Conservation (phyloP, 2,888 invertebrate genomes). For the Rhagium mordax region DNA sequence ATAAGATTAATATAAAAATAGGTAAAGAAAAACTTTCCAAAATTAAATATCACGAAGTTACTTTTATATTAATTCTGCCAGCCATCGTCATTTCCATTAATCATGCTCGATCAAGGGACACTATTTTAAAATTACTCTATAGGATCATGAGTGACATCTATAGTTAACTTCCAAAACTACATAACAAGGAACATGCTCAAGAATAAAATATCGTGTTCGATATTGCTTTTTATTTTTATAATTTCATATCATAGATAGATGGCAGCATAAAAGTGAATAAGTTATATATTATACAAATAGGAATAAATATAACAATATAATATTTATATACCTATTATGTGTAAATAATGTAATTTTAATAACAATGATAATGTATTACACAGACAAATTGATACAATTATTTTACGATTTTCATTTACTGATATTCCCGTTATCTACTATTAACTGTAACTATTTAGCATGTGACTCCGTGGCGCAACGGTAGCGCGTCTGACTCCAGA, state of each 20-base stretch:
- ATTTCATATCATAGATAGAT: not conserved
- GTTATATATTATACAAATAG: not conserved
- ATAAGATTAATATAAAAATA: too few species aligned
- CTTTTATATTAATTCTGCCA: too few species aligned
- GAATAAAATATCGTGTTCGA: not conserved
- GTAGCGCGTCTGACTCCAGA: constrained; percentile 99
- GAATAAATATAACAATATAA: not conserved
- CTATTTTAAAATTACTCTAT: not conserved
- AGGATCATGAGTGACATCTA: not conserved
- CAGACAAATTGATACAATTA: too few species aligned
- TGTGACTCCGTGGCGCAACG: constrained; percentile 94
- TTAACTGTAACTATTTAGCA: not conserved
- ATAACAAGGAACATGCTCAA: not conserved
- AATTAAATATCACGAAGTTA: too few species aligned
- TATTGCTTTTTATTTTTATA: not conserved
- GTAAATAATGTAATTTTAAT: not conserved
- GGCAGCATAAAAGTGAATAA: not conserved
- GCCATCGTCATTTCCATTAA: too few species aligned
- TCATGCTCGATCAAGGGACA: too few species aligned
- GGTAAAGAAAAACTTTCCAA: too few species aligned
- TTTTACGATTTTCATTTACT: too few species aligned
- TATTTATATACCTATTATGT: not conserved
- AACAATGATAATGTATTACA: too few species aligned
- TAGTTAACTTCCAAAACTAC: not conserved
- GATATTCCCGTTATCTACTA: too few species aligned